Conservation (phyloP, 2,888 invertebrate species). For the Archaeoteleia sp. region DNA sequence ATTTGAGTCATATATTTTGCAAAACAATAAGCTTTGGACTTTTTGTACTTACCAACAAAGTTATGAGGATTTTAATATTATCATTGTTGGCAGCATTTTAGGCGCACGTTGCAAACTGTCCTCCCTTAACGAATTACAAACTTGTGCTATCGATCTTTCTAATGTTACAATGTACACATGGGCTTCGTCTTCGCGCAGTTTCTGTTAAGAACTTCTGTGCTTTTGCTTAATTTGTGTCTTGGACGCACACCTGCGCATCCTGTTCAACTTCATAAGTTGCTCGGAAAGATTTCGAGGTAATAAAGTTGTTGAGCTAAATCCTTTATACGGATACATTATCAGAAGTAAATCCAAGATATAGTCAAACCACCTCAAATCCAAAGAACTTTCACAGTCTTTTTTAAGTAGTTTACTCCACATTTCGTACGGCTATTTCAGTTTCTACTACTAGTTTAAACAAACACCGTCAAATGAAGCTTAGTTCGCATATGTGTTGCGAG, state of each 20-base stretch:
- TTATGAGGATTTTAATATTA: too few relatives aligned
- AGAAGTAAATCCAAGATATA: constrained; percentile 1
- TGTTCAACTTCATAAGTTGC: constrained; percentile 34
- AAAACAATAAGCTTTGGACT: too few relatives aligned
- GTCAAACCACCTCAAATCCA: neutral
- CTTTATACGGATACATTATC: constrained; percentile 11
- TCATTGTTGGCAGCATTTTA: too few relatives aligned
- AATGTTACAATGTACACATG: constrained; percentile 24
- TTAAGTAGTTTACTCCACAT: too few relatives aligned
- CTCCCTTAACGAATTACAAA: constrained; percentile 17
- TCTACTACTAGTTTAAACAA: too few relatives aligned
- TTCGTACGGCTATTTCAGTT: too few relatives aligned
- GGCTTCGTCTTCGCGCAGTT: constrained; percentile 18
- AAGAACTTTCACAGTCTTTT: too few relatives aligned
- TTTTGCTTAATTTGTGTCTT: constrained; percentile 42
- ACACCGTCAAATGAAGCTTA: too few relatives aligned
- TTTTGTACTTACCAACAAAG: too few relatives aligned
- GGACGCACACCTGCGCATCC: constrained; percentile 41
- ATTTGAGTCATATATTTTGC: too few relatives aligned
- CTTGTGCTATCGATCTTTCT: constrained; percentile 35
- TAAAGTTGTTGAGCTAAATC: constrained; percentile 32
- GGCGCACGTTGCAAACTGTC: neutral
- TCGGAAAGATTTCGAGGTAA: constrained; percentile 40
- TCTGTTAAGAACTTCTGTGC: constrained; percentile 44
- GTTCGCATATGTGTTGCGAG: too few relatives aligned